phyloP scores from a whole-genome alignment of 2,797 vertebrate genomes.

The Lepilemur septentrionalis region DNA sequence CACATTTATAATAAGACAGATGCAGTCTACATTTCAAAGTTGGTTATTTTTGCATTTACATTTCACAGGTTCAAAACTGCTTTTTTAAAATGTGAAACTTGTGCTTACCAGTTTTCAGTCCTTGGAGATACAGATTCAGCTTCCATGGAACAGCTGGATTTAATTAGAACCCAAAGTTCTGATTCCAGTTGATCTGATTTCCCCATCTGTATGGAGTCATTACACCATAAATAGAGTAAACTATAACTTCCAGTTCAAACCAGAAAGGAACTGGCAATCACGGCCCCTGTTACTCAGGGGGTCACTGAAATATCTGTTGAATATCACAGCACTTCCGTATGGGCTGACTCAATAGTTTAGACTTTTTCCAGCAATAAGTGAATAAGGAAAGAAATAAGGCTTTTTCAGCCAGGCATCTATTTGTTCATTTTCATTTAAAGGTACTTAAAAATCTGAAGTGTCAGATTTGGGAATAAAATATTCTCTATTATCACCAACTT shows the following conservation, averaged over 20 bases:
- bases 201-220: slow-evolving; percentile 71
- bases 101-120: slow-evolving; percentile 48
- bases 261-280: slow-evolving; percentile 47
- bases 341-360: neutral
- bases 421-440: neutral
- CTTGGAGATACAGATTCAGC: slow-evolving; percentile 25
- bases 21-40: neutral
- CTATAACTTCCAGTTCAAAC: slow-evolving; percentile 54
- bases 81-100: slow-evolving; percentile 64
- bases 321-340: neutral
- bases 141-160: slow-evolving; percentile 72
- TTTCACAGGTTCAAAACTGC: slow-evolving; percentile 52
- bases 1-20: neutral
- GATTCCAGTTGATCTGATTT: slow-evolving; percentile 71
- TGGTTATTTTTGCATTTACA: slow-evolving; percentile 32
- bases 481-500: neutral
- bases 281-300: neutral
- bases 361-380: neutral
- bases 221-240: slow-evolving; percentile 70
- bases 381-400: neutral
- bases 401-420: neutral
- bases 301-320: slow-evolving; percentile 48
- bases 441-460: neutral
- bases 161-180: slow-evolving; percentile 75
- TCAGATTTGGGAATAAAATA: neutral